Base-by-base conservation (phyloP, 2,797 vertebrate species). In the Parotocinclus haroldoi region DNA sequence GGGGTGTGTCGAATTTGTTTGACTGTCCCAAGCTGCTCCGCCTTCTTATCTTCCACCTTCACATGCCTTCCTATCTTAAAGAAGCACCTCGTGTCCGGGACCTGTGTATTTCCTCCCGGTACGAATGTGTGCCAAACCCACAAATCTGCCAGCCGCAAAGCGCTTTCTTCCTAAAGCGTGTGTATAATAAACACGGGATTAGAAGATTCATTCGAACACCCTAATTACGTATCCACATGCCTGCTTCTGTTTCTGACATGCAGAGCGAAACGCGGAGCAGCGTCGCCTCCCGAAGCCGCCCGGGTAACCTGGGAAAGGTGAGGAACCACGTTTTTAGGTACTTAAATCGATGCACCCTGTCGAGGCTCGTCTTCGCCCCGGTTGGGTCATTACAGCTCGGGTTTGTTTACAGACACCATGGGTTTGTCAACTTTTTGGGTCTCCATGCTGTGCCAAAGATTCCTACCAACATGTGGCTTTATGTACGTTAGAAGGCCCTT, bases 61-160 rank as follows among this genome's bases (percentile, higher is more conserved):
- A 53, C 48, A 63, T 57, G 12, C 42, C 69, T 72, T 69, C 74
- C 27, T 27, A 65, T 78, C 58, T 68, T 51, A 59, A 72, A 73
- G 27, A 3, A 14, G 42, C 63, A 18, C 59, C 69, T 78, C 57
- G 63, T 64, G 60, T 17, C 61, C 58, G 70, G 27, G 76, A 60
- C 51, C 57, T 48, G 76, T 76, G 76, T 73, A 76, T 76, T 11
- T 27, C 14, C 27, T 46, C 42, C 12, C 39, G 62, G 78, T 82
- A 71, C 83, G 84, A 80, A 79, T 88, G 85, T 79, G 85, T 79
- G 74, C 70, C 36, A 66, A 27, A 27, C 64, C 58, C 53, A n/a
- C 55, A 53, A 49, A 40, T 48, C 42, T 53, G 38, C 18, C 13
- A 27, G 13, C 27, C 57, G 36, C 7, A 6, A 52, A 60, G 27